These are phyloP conservation scores for Podarcis raffonei DNA, from an alignment of 2,113 vertebrate species.

Conservation along the genomic window DNA sequence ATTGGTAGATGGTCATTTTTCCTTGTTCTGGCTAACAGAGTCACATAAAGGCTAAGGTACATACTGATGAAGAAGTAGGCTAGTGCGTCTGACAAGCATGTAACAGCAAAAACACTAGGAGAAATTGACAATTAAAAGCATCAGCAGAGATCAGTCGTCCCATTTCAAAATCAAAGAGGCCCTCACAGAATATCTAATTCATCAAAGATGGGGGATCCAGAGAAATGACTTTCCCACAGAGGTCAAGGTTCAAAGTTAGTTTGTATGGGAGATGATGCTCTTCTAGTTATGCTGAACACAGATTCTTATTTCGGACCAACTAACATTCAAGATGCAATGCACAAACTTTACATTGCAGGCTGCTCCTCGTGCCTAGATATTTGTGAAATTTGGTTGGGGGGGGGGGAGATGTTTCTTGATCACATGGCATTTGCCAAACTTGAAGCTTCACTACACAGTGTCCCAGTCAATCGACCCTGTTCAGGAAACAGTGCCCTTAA, in stretches of 20 bases:
- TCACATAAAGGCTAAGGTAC: not conserved
- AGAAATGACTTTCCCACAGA: not conserved
- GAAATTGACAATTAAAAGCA: not conserved
- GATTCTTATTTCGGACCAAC: not conserved
- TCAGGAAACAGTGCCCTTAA: not conserved
- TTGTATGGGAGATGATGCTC: not conserved
- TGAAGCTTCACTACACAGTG: not conserved
- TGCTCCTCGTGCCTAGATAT: not conserved
- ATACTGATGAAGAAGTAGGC: not conserved
- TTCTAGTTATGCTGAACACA: not conserved
- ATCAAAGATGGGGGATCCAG: not conserved
- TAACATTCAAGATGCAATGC: not conserved
- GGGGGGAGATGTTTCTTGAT: not conserved
- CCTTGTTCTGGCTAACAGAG: not conserved
- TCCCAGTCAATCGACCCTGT: not conserved
- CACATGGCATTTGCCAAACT: not conserved
- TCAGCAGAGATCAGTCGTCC: not conserved
- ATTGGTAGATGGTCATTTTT: not conserved
- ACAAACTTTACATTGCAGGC: not conserved
- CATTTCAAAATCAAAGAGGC: not conserved
- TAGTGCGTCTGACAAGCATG: too few relatives aligned
- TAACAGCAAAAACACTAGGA: not conserved
- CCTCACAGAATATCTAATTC: not conserved
- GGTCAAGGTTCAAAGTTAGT: not conserved
- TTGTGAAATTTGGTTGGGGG: not conserved